These are phyloP conservation scores for Rhincodon typus DNA, from an alignment of 2,797 vertebrate genomes.

Conservation along the genomic window DNA sequence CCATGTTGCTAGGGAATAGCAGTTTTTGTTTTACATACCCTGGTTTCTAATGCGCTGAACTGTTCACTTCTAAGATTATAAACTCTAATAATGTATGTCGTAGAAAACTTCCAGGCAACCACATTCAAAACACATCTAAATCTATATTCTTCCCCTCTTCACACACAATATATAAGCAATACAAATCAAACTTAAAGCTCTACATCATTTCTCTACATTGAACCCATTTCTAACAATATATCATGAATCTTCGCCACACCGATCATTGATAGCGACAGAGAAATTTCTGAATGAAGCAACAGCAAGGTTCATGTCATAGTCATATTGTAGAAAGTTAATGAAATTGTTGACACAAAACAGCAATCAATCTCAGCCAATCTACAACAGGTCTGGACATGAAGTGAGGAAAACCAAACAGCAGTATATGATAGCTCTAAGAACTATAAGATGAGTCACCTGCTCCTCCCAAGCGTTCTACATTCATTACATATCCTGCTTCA, in stretches of 20 bases:
- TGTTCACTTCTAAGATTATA: too few relatives aligned
- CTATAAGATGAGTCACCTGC: background rate
- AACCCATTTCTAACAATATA: too few relatives aligned
- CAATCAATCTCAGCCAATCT: background rate
- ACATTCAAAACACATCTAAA: too few relatives aligned
- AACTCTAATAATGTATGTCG: too few relatives aligned
- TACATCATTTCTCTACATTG: too few relatives aligned
- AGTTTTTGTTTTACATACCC: too few relatives aligned
- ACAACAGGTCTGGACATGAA: background rate
- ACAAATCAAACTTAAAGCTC: too few relatives aligned
- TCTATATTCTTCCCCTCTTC: too few relatives aligned
- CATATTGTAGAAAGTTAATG: background rate
- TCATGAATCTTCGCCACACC: background rate
- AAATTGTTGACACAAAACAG: background rate
- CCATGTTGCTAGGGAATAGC: too few relatives aligned
- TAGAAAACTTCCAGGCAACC: too few relatives aligned
- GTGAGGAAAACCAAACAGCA: background rate
- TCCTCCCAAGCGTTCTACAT: background rate
- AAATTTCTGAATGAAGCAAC: background rate
- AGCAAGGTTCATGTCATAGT: background rate
- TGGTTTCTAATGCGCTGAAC: too few relatives aligned
- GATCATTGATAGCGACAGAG: background rate
- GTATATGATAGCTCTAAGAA: background rate
- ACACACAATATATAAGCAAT: too few relatives aligned
- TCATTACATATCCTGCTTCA: background rate